Conservation (phyloP, 2,113 vertebrate species). For the Vidua chalybeata region DNA sequence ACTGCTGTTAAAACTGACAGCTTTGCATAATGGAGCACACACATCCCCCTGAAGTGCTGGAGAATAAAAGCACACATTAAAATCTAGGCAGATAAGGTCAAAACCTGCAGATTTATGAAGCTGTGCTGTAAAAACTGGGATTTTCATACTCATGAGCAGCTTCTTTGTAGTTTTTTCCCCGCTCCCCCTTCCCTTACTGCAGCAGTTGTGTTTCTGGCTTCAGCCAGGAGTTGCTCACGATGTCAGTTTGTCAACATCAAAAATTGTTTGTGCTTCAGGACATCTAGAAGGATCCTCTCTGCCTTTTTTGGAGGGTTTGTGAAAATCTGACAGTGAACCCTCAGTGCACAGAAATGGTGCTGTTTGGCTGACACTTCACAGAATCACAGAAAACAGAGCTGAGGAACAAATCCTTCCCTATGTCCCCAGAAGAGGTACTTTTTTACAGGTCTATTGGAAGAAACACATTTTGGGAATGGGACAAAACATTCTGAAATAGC, state of each 20-base stretch:
- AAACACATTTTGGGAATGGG: not conserved
- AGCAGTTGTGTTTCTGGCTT: not conserved
- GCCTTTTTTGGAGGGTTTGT: not conserved
- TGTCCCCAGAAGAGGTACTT: not conserved
- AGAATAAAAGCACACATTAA: not conserved
- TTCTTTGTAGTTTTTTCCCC: not conserved
- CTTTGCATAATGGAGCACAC: not conserved
- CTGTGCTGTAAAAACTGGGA: not conserved
- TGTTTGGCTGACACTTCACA: not conserved
- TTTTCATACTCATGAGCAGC: not conserved
- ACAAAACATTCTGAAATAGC: not conserved
- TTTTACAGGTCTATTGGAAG: not conserved
- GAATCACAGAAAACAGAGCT: not conserved
- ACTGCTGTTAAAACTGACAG: not conserved
- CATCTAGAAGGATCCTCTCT: not conserved
- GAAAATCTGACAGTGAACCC: not conserved
- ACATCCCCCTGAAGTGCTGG: not conserved
- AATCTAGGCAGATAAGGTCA: not conserved
- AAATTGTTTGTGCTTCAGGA: not conserved
- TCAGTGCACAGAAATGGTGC: not conserved
- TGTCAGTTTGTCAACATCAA: not conserved
- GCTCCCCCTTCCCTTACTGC: accelerated
- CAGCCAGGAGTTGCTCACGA: accelerated
- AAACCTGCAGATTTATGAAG: not conserved
- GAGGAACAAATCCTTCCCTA: not conserved